Evolutionary conservation across 2,113 vertebrate species (phyloP).

Genomic region (Puffinus mauretanicus): DNA sequence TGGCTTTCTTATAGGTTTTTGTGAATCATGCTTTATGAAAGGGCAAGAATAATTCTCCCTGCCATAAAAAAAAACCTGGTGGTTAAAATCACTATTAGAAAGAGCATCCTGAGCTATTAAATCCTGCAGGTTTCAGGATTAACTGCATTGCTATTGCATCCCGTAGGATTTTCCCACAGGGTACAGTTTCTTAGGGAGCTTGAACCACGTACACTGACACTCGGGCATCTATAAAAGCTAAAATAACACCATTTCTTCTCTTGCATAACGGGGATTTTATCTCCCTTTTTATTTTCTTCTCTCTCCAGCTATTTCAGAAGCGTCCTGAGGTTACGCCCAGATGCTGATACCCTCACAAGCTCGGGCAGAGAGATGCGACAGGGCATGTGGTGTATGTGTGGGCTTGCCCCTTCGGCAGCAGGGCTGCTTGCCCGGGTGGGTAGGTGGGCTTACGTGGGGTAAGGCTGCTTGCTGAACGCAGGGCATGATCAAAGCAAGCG

Average conservation of each 20-base stretch:
- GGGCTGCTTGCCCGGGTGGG: neutral
- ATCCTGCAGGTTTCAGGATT: neutral
- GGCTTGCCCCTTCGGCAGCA: neutral
- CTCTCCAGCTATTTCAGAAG: neutral
- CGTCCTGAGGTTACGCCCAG: neutral
- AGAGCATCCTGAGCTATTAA: neutral
- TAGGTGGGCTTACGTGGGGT: neutral
- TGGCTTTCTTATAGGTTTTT: neutral
- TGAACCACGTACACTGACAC: accelerated
- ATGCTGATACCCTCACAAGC: neutral
- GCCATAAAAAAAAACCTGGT: neutral
- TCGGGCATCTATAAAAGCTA: neutral
- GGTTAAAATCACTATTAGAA: neutral
- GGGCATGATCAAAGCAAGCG: neutral
- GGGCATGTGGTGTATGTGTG: neutral
- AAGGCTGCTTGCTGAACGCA: neutral
- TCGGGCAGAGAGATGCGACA: neutral
- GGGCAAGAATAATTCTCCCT: neutral
- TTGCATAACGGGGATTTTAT: neutral
- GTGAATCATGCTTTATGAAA: neutral
- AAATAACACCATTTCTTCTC: neutral
- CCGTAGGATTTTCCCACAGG: neutral
- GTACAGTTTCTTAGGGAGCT: neutral
- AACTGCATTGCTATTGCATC: neutral
- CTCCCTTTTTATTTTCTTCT: neutral